These are phyloP conservation scores for Metalampra italica DNA, from an alignment of 2,888 invertebrate species.

Conservation along the genomic window DNA sequence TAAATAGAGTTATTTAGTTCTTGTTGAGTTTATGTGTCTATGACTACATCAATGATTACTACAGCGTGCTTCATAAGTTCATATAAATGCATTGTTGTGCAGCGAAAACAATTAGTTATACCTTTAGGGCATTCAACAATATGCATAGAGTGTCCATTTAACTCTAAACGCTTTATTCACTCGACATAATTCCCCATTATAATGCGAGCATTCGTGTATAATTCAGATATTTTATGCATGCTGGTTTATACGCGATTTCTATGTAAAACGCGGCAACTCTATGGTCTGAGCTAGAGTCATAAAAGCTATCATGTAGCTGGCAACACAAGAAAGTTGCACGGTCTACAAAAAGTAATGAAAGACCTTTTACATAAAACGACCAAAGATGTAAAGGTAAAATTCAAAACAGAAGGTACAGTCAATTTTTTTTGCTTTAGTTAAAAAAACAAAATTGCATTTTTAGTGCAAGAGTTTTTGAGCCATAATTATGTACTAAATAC, in stretches of 20 bases:
- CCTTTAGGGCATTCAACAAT: neutral
- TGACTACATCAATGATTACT: too few relatives aligned
- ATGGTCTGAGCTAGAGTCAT: neutral
- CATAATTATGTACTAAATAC: too few relatives aligned
- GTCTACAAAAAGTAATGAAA: conserved; percentile 4
- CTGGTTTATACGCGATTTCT: conserved; percentile 8
- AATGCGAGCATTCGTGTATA: neutral
- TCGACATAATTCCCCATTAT: neutral
- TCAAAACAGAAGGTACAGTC: neutral
- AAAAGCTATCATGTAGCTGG: conserved; percentile 5
- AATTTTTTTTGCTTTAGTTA: too few relatives aligned
- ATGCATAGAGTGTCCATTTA: neutral
- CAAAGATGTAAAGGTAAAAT: conserved; percentile 2
- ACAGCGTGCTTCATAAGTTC: too few relatives aligned
- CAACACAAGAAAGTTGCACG: conserved; percentile 5
- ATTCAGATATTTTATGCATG: conserved; percentile 1
- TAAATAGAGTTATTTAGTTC: too few relatives aligned
- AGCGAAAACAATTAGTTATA: neutral
- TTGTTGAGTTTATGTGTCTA: too few relatives aligned
- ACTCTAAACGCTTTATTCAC: neutral
- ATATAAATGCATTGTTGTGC: too few relatives aligned
- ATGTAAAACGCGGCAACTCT: conserved; percentile 7
- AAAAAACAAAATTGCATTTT: too few relatives aligned
- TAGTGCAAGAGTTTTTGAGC: too few relatives aligned
- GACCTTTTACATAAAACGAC: conserved; percentile 1